These are phyloP conservation scores for Microctonus hyperodae DNA, from an alignment of 2,888 invertebrate genomes.

Conservation along the genomic window DNA sequence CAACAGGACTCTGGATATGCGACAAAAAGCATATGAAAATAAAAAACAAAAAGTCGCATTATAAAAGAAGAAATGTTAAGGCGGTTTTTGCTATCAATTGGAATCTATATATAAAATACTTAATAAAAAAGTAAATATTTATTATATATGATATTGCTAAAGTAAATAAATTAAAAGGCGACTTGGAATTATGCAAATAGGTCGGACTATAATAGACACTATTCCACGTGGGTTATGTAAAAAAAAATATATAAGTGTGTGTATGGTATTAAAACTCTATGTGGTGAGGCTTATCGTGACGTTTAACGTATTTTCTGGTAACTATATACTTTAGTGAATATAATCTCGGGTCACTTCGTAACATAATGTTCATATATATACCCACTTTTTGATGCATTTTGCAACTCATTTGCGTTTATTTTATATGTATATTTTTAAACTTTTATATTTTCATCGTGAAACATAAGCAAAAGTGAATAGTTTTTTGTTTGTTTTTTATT, in stretches of 20 bases:
- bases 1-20: not conserved
- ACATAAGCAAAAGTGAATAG: not conserved
- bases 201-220: not conserved
- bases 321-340: slow-evolving; percentile 6
- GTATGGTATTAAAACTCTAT: slow-evolving; percentile 16
- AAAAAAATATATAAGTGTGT: slow-evolving; percentile 1
- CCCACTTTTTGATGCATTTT: not conserved
- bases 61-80: not conserved
- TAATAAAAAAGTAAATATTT: too few relatives aligned
- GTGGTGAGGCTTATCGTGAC: slow-evolving; percentile 18
- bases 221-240: not conserved
- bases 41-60: not conserved
- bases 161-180: slow-evolving; percentile 16
- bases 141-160: not conserved
- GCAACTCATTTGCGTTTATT: not conserved
- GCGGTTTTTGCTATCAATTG: too few relatives aligned
- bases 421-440: not conserved
- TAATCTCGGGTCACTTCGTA: slow-evolving; percentile 21
- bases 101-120: too few relatives aligned
- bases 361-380: not conserved
- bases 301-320: slow-evolving; percentile 20
- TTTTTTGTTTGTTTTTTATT: too few relatives aligned
- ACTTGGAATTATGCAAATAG: slow-evolving; percentile 26
- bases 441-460: not conserved
- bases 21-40: not conserved